Base-by-base conservation (phyloP, 1,140 invertebrate genomes). In the Euschistus heros region DNA sequence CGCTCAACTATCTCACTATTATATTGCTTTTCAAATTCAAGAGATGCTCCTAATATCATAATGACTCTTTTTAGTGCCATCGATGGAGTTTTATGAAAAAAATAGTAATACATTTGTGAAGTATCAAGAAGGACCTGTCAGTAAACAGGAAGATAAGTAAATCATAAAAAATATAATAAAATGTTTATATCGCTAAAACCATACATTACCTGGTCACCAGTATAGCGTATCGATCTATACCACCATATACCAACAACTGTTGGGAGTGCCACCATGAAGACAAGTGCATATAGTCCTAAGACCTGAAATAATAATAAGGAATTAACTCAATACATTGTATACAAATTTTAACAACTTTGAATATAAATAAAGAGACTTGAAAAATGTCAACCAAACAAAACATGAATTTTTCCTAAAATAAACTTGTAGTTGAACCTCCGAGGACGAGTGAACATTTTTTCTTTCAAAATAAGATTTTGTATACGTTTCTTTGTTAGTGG, bases 261-360 rank as follows among this genome's bases (percentile, higher is more conserved):
- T 15, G 96, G 96, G 70, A 99, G 76, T 63, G 94, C 91, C 62
- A 99, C 86, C 94, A 99, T 98, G 73, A 99, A 99, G 0, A 99
- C 87, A 50, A 98, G 78, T 20, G 87, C 94, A 80, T 99, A 99
- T 0, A 97, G 80, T 17, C 93, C 94, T 46, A 99, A 79, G 10
- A 98, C 80, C 78, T 80, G 66, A 59, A 72, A 71, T 61, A 71
- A 57, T 37, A 7, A 54, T 6, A 66, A 68, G 62, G 61, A 62
- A 63, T 52, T 44, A 33, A 42, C 8, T n/a, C n/a, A n/a, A n/a
- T n/a, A n/a, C n/a, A n/a, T n/a, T n/a, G n/a, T n/a, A n/a, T n/a
- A n/a, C n/a, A n/a, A n/a, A n/a, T n/a, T n/a, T n/a, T n/a, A n/a
- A n/a, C n/a, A n/a, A n/a, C n/a, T n/a, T n/a, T n/a, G n/a, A n/a